phyloP scores from a whole-genome alignment of 2,797 vertebrate species.

The Leptoclinus maculatus region DNA sequence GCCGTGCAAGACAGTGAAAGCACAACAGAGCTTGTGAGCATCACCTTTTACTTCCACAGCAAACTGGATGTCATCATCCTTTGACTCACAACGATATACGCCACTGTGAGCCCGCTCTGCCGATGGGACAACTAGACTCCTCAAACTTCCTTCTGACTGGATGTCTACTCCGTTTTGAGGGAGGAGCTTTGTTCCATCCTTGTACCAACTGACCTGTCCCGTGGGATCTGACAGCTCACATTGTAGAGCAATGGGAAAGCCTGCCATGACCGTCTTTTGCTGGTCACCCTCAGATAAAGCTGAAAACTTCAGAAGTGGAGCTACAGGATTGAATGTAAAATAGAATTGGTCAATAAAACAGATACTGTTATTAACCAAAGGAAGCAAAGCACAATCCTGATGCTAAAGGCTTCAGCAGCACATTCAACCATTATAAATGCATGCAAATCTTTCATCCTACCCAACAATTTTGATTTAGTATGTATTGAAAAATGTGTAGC shows the following conservation, averaged over 20 bases:
- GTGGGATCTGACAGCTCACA: constrained; percentile 85
- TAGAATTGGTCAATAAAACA: constrained; percentile 56
- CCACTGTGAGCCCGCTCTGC: constrained; percentile 81
- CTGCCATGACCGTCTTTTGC: constrained; percentile 76
- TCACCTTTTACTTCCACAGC: constrained; percentile 89
- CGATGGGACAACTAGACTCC: constrained; percentile 82
- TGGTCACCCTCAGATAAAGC: constrained; percentile 76
- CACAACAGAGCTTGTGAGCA: constrained; percentile 55
- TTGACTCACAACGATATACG: constrained; percentile 83
- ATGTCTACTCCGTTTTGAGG: constrained; percentile 75
- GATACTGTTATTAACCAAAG: constrained; percentile 22
- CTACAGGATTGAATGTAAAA: constrained; percentile 79
- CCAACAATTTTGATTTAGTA: background rate
- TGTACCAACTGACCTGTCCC: constrained; percentile 85
- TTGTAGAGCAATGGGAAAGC: constrained; percentile 81
- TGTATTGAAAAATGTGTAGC: background rate
- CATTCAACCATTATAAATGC: background rate
- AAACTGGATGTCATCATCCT: constrained; percentile 84
- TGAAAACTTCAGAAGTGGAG: constrained; percentile 78
- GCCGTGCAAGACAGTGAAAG: constrained; percentile 70
- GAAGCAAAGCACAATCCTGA: constrained; percentile 35
- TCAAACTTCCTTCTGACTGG: constrained; percentile 81
- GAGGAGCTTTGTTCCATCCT: constrained; percentile 82
- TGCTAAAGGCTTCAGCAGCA: constrained; percentile 3
- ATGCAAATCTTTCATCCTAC: background rate